A percentile compares a stretch with the other conserved stretches of the same genome.
Evolutionary conservation across 2,888 invertebrate genomes (phyloP).

Genomic region (Phengaris arion): DNA sequence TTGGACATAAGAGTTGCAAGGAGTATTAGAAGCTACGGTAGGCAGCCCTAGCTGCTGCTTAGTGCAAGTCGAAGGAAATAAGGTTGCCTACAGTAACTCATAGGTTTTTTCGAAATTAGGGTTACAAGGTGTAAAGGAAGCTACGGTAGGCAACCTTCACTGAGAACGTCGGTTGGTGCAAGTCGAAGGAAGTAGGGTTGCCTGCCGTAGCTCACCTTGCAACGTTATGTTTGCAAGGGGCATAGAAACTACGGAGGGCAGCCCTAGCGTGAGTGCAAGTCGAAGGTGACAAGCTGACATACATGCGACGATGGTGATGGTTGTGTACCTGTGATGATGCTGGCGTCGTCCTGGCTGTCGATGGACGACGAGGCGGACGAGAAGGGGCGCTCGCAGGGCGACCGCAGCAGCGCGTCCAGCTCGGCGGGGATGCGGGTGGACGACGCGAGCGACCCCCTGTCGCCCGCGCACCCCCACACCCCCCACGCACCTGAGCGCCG

Average conservation of each 20-base stretch:
- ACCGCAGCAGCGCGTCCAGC: slow-evolving; percentile 73
- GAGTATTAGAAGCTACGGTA: background rate
- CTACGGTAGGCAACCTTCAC: background rate
- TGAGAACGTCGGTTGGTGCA: background rate
- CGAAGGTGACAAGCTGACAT: slow-evolving; percentile 58
- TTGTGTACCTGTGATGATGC: slow-evolving; percentile 91
- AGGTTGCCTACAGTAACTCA: too few relatives aligned
- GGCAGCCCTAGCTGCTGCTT: background rate
- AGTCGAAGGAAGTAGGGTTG: slow-evolving; percentile 1
- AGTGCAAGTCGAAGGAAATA: slow-evolving; percentile 1
- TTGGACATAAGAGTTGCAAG: background rate
- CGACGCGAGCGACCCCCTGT: slow-evolving; percentile 70
- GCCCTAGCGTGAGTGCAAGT: slow-evolving; percentile 30
- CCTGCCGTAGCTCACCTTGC: background rate
- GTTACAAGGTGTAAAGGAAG: too few relatives aligned
- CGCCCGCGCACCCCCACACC: slow-evolving; percentile 72
- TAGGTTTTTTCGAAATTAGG: too few relatives aligned
- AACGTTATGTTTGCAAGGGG: background rate
- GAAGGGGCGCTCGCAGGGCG: slow-evolving; percentile 87
- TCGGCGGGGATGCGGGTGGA: slow-evolving; percentile 78
- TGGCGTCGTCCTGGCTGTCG: slow-evolving; percentile 87
- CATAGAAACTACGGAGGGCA: background rate
- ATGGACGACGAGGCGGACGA: slow-evolving; percentile 94
- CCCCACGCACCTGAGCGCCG: slow-evolving; percentile 86
- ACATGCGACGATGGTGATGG: slow-evolving; percentile 75